Base-by-base conservation (phyloP, 2,113 vertebrate genomes). In the Campylomormyrus tamandua region DNA sequence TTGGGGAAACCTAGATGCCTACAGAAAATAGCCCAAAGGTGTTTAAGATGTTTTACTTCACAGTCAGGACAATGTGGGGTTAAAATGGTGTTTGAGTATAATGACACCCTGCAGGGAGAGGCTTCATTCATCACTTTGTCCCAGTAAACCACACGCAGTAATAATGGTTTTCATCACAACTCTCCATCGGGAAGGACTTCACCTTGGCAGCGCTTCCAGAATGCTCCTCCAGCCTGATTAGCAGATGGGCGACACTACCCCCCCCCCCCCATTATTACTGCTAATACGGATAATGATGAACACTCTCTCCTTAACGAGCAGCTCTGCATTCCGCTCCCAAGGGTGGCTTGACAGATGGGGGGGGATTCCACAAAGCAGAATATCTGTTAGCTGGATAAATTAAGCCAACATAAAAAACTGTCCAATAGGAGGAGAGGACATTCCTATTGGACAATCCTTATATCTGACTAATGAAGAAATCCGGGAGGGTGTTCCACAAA, bases 131-230 rank as follows among this genome's bases (percentile, higher is more conserved):
- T 89, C 52, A 48, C 39, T 56, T 7, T 77, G 35, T 53, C 83
- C 89, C 49, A 27, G 50, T 31, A 53, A 42, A 58, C 39, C 66
- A 49, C 9, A 53, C 10, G 1, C 89, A 56, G 39, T 48, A 89
- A 89, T 89, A 89, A 89, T 83, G 21, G 27, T 46, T 84, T 83
- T 84, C 80, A 89, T 46, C 89, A 89, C 89, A 13, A 3, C 21
- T 85, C 89, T 89, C 80, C 74, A 21, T 11, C 3, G 42, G 53
- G 77, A 89, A n/a, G 31, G 77, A 89, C 39, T 85, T 11, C 35
- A 31, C 24, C 31, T 80, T 83, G 88, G 74, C 74, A 50, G 24
- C 13, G 2, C 8, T 53, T 83, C 70, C 70, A 89, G 24, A 35
- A 56, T 1, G 13, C n/a, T 48, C 5, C 42, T 7, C 39, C 17